Evolutionary conservation across 2,113 vertebrate genomes (phyloP).

Genomic region (Hymenochirus boettgeri): DNA sequence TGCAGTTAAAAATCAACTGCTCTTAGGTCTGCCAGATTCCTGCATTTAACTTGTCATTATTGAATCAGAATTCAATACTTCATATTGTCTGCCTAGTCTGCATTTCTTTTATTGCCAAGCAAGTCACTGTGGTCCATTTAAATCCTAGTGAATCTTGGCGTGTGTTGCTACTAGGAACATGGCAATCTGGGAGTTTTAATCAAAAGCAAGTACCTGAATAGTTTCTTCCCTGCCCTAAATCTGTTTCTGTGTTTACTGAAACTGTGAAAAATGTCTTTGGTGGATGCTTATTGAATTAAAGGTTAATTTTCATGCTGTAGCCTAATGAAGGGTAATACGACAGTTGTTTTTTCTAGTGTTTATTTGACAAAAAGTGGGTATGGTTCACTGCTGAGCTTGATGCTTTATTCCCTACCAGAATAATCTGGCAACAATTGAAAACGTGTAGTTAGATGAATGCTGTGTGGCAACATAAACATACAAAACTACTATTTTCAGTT

Average conservation of each 20-base stretch:
- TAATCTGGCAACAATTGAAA: no score
- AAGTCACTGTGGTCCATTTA: neutral
- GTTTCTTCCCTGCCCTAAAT: conserved; percentile 50
- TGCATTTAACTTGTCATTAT: no score
- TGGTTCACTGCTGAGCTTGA: neutral
- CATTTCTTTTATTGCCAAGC: no score
- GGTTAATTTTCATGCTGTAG: conserved; percentile 74
- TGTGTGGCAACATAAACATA: no score
- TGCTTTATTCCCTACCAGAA: no score
- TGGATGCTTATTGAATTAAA: conserved; percentile 70
- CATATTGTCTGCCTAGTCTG: no score
- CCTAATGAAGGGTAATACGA: conserved; percentile 13
- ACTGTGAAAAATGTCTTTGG: conserved; percentile 62
- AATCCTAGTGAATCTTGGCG: neutral
- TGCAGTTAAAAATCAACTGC: no score
- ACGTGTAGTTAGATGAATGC: no score
- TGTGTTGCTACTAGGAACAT: neutral
- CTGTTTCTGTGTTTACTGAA: conserved; percentile 61
- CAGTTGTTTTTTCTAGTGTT: conserved; percentile 9
- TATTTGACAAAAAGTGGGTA: neutral
- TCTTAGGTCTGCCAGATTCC: no score
- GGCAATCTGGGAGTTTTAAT: neutral
- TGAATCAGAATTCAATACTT: no score
- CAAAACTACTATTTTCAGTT: no score
- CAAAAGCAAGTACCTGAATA: neutral